Conservation (phyloP, 2,888 invertebrate species). For the Spilosoma lubricipeda region DNA sequence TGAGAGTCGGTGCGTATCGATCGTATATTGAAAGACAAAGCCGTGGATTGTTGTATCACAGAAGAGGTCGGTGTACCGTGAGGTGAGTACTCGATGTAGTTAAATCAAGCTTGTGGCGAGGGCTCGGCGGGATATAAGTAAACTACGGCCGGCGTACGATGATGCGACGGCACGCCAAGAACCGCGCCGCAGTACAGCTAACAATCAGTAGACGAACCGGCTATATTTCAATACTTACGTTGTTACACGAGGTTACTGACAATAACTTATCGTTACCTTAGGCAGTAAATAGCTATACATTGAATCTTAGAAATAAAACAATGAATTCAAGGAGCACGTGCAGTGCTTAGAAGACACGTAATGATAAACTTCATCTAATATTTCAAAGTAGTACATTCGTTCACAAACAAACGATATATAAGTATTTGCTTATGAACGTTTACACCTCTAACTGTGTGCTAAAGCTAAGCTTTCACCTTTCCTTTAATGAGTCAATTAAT, state of each 20-base stretch:
- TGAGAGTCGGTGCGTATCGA: constrained; percentile 80
- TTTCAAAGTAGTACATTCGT: background rate
- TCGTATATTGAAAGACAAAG: constrained; percentile 79
- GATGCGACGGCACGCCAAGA: constrained; percentile 40
- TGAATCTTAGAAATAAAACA: background rate
- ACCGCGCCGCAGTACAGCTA: constrained; percentile 44
- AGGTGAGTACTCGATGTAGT: constrained; percentile 66
- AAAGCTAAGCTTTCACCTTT: background rate
- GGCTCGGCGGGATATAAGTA: constrained; percentile 46
- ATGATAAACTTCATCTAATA: background rate
- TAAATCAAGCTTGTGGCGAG: constrained; percentile 36
- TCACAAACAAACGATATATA: background rate
- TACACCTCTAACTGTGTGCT: background rate
- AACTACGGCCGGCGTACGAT: constrained; percentile 39
- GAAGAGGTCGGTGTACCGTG: constrained; percentile 61
- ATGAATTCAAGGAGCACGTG: background rate
- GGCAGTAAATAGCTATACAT: background rate
- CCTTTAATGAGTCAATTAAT: background rate
- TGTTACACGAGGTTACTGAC: background rate
- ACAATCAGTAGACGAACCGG: constrained; percentile 21
- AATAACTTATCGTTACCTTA: background rate
- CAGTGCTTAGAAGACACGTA: background rate
- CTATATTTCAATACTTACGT: background rate
- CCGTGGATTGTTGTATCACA: constrained; percentile 75
- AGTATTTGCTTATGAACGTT: no score